Conservation (phyloP, 2,888 invertebrate genomes). For the Zygaena filipendulae region DNA sequence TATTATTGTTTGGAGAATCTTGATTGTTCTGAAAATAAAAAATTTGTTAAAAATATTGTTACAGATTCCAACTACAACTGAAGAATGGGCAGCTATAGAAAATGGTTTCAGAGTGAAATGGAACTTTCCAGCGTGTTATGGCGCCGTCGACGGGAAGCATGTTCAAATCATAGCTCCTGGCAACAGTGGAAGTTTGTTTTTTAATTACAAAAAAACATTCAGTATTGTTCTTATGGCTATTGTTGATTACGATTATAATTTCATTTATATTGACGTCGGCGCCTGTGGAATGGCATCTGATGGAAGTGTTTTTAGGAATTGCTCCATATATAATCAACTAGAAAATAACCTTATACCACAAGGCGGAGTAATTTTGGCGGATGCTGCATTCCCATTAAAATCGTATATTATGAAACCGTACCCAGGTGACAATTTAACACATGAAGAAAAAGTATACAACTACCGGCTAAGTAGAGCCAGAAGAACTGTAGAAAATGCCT, state of each 20-base stretch:
- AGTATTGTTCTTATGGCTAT: constrained; percentile 8
- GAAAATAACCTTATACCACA: too few relatives aligned
- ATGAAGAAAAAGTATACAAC: constrained; percentile 2
- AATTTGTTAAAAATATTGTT: constrained; percentile 6
- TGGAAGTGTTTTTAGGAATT: too few relatives aligned
- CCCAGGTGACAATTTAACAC: constrained; percentile 1
- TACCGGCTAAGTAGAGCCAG: constrained; percentile 4
- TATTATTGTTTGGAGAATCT: constrained; percentile 13
- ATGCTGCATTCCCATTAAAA: constrained; percentile 5
- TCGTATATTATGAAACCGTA: constrained; percentile 5
- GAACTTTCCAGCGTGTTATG: constrained; percentile 11
- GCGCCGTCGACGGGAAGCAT: constrained; percentile 13
- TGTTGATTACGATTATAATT: constrained; percentile 8
- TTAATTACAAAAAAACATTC: constrained; percentile 7
- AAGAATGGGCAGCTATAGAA: constrained; percentile 5
- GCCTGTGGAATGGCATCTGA: too few relatives aligned
- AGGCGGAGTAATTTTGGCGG: constrained; percentile 13
- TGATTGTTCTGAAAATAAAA: constrained; percentile 13
- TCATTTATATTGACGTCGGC: constrained; percentile 6
- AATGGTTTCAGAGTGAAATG: constrained; percentile 2
- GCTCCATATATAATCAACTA: too few relatives aligned
- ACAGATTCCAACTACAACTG: constrained; percentile 3
- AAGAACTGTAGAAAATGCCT: too few relatives aligned
- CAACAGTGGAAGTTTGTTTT: constrained; percentile 8
- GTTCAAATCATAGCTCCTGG: constrained; percentile 6